A percentile compares a stretch with the other conserved stretches of the same genome.
These are phyloP conservation scores for Toxostoma redivivum DNA, from an alignment of 2,113 vertebrate genomes.

Conservation along the genomic window DNA sequence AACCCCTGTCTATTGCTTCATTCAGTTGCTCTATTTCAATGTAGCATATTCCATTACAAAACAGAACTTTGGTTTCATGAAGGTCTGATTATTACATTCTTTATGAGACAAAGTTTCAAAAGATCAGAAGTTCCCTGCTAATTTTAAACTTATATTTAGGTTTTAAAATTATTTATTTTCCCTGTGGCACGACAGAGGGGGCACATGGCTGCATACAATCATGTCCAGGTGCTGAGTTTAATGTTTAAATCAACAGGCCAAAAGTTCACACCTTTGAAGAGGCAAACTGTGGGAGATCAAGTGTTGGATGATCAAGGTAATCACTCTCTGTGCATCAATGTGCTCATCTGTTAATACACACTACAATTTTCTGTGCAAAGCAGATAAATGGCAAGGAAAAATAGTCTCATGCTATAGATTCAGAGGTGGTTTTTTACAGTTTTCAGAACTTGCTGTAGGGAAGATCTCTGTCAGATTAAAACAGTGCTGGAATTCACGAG, in stretches of 20 bases:
- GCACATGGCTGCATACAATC: not conserved
- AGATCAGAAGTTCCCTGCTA: not conserved
- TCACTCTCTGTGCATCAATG: not conserved
- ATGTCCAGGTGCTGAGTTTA: not conserved
- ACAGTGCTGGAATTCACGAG: not conserved
- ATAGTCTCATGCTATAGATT: not conserved
- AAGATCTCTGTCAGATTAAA: not conserved
- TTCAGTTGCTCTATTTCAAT: not conserved
- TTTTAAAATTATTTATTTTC: not conserved
- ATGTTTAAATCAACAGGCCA: not conserved
- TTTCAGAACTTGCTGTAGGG: not conserved
- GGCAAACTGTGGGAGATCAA: not conserved
- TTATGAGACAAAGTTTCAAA: not conserved
- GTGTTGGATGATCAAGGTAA: not conserved
- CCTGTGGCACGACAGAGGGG: not conserved
- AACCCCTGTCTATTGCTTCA: not conserved
- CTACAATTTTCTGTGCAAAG: not conserved
- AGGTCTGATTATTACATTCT: not conserved
- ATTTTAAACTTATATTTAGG: not conserved
- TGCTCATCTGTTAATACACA: not conserved
- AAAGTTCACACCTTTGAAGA: not conserved
- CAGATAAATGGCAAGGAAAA: not conserved
- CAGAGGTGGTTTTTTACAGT: not conserved
- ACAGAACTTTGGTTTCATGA: not conserved
- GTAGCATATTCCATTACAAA: not conserved